Conservation (phyloP, 2,888 invertebrate genomes). For the Apodemia zela region DNA sequence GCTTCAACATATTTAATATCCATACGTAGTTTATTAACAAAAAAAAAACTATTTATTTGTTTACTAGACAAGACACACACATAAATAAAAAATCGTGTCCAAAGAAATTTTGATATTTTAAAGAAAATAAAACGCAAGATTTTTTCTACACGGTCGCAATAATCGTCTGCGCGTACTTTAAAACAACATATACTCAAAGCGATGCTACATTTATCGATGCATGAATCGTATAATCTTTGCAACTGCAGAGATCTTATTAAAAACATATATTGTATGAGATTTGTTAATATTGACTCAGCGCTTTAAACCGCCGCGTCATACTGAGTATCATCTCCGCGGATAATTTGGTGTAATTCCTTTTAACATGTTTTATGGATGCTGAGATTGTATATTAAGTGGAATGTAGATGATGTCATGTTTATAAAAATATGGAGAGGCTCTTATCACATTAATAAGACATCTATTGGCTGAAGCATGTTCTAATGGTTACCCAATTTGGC, state of each 20-base stretch:
- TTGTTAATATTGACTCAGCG: slow-evolving; percentile 36
- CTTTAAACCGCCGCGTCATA: not conserved
- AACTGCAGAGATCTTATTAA: slow-evolving; percentile 42
- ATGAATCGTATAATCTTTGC: slow-evolving; percentile 41
- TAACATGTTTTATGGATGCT: not conserved
- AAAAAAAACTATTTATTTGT: too few species aligned
- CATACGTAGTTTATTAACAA: too few species aligned
- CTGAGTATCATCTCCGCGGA: slow-evolving; percentile 4
- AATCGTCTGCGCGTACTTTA: not conserved
- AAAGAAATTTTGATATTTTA: too few species aligned
- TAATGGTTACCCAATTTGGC: too few species aligned
- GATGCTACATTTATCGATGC: slow-evolving; percentile 35
- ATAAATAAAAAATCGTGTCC: too few species aligned
- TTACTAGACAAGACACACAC: too few species aligned
- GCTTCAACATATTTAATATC: too few species aligned
- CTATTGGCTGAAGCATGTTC: too few species aligned
- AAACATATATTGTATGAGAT: slow-evolving; percentile 36
- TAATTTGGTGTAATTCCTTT: slow-evolving; percentile 6
- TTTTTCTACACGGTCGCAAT: too few species aligned
- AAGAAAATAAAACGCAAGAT: too few species aligned
- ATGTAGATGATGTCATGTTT: not conserved
- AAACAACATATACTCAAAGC: not conserved
- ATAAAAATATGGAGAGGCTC: not conserved
- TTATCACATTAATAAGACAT: not conserved
- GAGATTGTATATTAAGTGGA: not conserved